Evolutionary conservation across 2,888 invertebrate species (phyloP).

Genomic region (Drosophila bunnanda): DNA sequence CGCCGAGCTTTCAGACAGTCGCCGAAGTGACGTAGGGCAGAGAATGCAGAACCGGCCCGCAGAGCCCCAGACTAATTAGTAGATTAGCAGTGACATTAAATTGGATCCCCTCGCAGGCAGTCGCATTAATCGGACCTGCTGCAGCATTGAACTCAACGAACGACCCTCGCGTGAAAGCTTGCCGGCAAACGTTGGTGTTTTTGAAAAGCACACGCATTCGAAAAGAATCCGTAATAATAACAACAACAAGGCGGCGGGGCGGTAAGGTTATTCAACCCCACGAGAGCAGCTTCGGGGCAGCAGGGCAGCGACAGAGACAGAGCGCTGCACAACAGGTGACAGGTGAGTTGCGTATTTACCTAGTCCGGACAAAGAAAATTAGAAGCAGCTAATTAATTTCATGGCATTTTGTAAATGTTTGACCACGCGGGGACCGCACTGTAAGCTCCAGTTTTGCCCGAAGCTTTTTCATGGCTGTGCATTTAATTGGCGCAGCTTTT

Average conservation of each 20-base stretch:
- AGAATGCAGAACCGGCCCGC: constrained; percentile 33
- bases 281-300: constrained; percentile 5
- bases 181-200: neutral
- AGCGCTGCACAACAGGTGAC: constrained; percentile 1
- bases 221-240: constrained; percentile 14
- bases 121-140: neutral
- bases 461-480: constrained; percentile 50
- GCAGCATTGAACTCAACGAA: neutral
- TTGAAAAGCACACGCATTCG: constrained; percentile 12
- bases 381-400: constrained; percentile 23
- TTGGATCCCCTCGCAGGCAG: neutral
- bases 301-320: constrained; percentile 8
- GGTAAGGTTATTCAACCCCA: constrained; percentile 39
- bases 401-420: constrained; percentile 20
- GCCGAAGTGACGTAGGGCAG: constrained; percentile 30
- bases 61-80: constrained; percentile 12
- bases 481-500: constrained; percentile 31
- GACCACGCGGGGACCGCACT: constrained; percentile 29
- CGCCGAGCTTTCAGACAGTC: constrained; percentile 33
- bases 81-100: constrained; percentile 9
- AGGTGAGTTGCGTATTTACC: constrained; percentile 15
- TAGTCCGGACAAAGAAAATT: neutral
- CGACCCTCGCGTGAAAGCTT: constrained; percentile 1
- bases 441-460: constrained; percentile 64
- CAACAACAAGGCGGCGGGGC: too few species aligned